Conservation (phyloP, 92 coral and sea anemone species). For the Hydrozoanthus gracilis region DNA sequence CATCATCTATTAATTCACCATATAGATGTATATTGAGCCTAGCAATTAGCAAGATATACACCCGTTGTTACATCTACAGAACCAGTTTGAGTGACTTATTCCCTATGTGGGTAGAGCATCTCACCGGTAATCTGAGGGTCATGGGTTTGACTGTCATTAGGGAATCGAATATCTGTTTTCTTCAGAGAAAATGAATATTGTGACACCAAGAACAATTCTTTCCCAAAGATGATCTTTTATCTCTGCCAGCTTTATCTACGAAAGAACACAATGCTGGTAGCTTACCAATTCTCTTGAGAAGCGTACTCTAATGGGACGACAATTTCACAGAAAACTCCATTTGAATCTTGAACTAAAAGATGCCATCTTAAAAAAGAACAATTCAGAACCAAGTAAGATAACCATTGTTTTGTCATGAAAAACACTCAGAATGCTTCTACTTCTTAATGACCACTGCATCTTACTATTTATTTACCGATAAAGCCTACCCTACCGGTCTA, state of each 20-base stretch:
- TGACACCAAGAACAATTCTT: background rate
- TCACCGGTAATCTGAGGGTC: too few species aligned
- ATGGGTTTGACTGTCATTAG: too few species aligned
- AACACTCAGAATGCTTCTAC: background rate
- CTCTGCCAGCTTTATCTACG: background rate
- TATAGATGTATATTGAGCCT: too few species aligned
- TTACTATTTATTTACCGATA: too few species aligned
- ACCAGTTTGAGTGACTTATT: too few species aligned
- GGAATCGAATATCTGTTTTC: too few species aligned
- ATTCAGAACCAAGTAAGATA: background rate
- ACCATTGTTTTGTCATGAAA: background rate
- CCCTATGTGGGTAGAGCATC: too few species aligned
- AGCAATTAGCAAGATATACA: too few species aligned
- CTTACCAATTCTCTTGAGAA: constrained; percentile 31
- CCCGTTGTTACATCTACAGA: too few species aligned
- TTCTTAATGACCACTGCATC: too few species aligned
- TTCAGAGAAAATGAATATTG: background rate
- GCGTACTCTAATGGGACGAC: constrained; percentile 58
- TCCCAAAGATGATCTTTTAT: background rate
- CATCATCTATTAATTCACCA: too few species aligned
- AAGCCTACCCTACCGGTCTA: too few species aligned
- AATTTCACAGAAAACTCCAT: constrained; percentile 70
- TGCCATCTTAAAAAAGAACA: constrained; percentile 57
- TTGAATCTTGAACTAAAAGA: constrained; percentile 69
- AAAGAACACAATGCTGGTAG: background rate